Evolutionary conservation across 2,113 vertebrate genomes (phyloP), one percentile per base, ranked within the genome.

Genomic region (Micronisus gabar): DNA sequence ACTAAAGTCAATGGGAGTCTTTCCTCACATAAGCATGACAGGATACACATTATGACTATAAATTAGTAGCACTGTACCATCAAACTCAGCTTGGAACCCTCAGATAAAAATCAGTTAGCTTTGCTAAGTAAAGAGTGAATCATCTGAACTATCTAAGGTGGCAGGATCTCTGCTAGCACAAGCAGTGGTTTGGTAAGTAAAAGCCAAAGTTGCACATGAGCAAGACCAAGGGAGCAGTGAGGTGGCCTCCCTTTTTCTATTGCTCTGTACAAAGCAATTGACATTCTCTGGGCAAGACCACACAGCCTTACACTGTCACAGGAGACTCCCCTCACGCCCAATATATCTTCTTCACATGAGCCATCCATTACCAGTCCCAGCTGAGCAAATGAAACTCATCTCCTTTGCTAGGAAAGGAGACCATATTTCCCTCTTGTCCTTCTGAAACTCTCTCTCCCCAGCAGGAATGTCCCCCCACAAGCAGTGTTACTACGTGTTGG

Each of bases 91-190:
- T 29, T 22, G 40, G 17, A 87, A 29, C 7, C 4, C 27, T 17
- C 50, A 32, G 48, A 79, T 55, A 86, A 91, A 94, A 90, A 56
- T 38, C 78, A 65, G 25, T 82, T 71, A 36, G 11, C 55, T 89
- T 73, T 59, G 34, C 25, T 67, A 81, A 71, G 34, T 22, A 43
- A 89, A 78, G 36, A 65, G 11, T 48, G 38, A 88, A 29, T 56
- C 29, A 66, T 50, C 30, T 38, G 13, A 86, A 76, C 80, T 93
- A 84, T 25, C 61, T 65, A 19, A 15, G 2, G 21, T 32, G 38
- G 16, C 0, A 1, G 4, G 32, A 92, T 40, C 17, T 59, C 53
- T 0, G 0, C 40, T 41, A 82, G 32, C 55, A 50, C 67, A 82
- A 53, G 55, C 14, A 38, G 17, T 25, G 11, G 62, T 81, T 52